phyloP scores from a whole-genome alignment of 2,888 invertebrate genomes.

The Cephonodes hylas region DNA sequence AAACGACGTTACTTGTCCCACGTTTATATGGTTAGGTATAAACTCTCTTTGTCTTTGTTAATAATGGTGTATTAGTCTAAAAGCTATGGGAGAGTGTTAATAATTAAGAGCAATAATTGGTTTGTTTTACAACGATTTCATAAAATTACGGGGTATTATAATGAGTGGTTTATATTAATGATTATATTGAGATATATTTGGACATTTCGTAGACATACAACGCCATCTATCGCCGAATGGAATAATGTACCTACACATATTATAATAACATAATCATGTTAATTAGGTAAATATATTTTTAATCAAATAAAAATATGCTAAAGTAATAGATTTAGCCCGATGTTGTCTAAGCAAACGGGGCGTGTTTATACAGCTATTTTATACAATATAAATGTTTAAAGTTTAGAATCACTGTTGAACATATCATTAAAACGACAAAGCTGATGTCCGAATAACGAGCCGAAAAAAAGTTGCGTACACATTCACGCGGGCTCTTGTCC shows the following conservation, averaged over 20 bases:
- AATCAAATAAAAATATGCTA: conserved; percentile 12
- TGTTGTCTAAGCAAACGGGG: conserved; percentile 4
- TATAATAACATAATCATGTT: conserved; percentile 1
- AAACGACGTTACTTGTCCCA: conserved; percentile 19
- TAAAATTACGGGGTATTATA: not conserved
- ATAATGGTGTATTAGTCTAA: not conserved
- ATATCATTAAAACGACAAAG: conserved; percentile 44
- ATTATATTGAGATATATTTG: not conserved
- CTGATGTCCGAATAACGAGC: conserved; percentile 52
- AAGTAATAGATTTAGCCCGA: not conserved
- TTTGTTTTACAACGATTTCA: not conserved
- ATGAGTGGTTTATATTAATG: too few species aligned
- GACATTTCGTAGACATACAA: conserved; percentile 17
- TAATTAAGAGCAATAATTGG: not conserved
- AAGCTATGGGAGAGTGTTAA: not conserved
- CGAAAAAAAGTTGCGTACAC: conserved; percentile 70
- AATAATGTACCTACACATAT: conserved; percentile 16
- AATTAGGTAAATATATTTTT: not conserved
- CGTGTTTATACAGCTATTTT: conserved; percentile 8
- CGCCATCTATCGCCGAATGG: conserved; percentile 42
- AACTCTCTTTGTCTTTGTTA: not conserved
- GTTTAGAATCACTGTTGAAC: conserved; percentile 16
- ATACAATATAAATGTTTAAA: conserved; percentile 8
- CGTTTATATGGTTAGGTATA: not conserved
- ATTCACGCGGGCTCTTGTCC: conserved; percentile 66